Base-by-base conservation (phyloP, 2,113 vertebrate species). In the Anoura caudifer region DNA sequence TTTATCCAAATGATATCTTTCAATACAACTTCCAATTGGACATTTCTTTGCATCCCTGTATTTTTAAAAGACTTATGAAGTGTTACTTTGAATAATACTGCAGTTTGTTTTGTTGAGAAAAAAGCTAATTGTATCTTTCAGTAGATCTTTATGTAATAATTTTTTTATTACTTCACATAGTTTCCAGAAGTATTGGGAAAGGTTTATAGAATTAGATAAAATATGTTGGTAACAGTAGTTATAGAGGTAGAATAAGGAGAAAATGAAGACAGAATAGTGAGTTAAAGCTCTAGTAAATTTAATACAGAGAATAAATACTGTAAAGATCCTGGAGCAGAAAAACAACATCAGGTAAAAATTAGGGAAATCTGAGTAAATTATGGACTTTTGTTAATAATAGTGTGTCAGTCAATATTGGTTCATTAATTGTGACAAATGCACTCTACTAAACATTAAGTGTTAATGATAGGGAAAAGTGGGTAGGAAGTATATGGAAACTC, bases 41-140 rank as follows among this genome's bases (percentile, higher is more conserved):
- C 17, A 73, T 79, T 91, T 79, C 41, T 19, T 88, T 67, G 4
- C 61, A 1, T 90, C 31, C 52, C 2, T 91, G 11, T 91, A 41
- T 90, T 95, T 94, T 94, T 24, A 52, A 95, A 86, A 61, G 28
- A 79, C 43, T 75, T 90, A 75, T 85, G 38, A 77, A 96, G 16
- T 11, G 7, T 93, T 87, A 63, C 20, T 82, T 82, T 69, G 65
- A 82, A 63, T 91, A 87, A 54, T 88, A 38, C 31, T 77, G 17
- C n/a, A 88, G 13, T 75, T 54, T 61, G 63, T 59, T 43, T 90
- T 80, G 19, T 24, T 69, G 73, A 22, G 69, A 28, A 63, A 80
- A 80, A 95, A 87, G 31, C n/a, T 52, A 59, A 86, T 93, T 90
- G 9, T 82, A 45, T 86, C 38, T 96, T 93, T 82, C 7, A 80